These are phyloP conservation scores for Ascaphus truei DNA, from an alignment of 2,113 vertebrate species.

Conservation along the genomic window DNA sequence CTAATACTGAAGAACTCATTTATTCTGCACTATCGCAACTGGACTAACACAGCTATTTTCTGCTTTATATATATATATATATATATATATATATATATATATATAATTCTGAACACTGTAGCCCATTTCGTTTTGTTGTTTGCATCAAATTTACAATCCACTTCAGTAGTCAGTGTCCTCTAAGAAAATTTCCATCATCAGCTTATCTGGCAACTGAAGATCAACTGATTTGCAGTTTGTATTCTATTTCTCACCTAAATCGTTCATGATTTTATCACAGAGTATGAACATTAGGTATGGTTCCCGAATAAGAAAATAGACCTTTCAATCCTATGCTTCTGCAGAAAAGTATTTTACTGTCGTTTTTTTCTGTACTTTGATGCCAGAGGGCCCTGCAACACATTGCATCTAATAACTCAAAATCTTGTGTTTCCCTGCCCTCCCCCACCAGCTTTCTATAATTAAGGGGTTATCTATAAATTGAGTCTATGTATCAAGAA, in stretches of 20 bases:
- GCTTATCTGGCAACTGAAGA: slow-evolving; percentile 25
- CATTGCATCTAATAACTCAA: no score
- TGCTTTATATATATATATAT: slow-evolving; percentile 6
- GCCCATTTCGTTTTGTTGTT: slow-evolving; percentile 30
- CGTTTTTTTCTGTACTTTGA: no score
- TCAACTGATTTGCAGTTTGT: slow-evolving; percentile 15
- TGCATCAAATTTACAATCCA: slow-evolving; percentile 33
- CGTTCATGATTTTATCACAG: slow-evolving; percentile 27
- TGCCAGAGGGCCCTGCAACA: no score
- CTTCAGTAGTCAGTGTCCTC: slow-evolving; percentile 16
- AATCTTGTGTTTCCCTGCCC: no score
- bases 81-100: not conserved
- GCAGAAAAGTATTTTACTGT: no score
- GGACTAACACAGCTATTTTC: no score
- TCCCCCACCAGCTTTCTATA: no score
- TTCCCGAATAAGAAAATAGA: not conserved
- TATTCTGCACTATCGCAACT: no score
- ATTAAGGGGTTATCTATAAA: no score
- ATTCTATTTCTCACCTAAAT: slow-evolving; percentile 27
- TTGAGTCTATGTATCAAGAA: no score
- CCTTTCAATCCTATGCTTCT: slow-evolving; percentile 3
- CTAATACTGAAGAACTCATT: no score
- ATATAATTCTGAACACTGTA: slow-evolving; percentile 4
- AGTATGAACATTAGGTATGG: not conserved
- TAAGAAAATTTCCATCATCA: slow-evolving; percentile 31